Evolutionary conservation across 1,140 invertebrate species (phyloP), one percentile per base, ranked within the genome.

Genomic region (Pseudomyrmex sp.): DNA sequence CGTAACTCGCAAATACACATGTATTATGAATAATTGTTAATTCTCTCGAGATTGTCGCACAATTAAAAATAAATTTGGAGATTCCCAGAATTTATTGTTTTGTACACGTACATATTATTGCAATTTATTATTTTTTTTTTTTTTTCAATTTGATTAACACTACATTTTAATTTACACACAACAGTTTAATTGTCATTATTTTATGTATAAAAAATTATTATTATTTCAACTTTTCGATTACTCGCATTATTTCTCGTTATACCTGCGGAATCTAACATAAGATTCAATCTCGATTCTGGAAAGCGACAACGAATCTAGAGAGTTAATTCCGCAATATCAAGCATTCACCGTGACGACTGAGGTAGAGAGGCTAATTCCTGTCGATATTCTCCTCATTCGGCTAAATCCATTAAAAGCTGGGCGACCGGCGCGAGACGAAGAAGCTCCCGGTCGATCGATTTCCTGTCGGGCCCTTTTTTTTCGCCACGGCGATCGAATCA

Each of bases 281-380:
- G 65, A 70, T 79, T 79, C 44, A 79, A 79, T 79, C 65, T 79
- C 52, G 44, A n/a, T 1, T 63, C 15, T 44, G 65, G 59, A 80
- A 80, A 80, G 20, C 46, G 61, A 76, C 61, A 12, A 15, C 20
- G 12, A 48, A 50, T 3, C 35, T 66, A 12, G 65, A n/a, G 54
- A n/a, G 54, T 72, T 80, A 80, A 80, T 80, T 80, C 54, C 26
- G 23, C 44, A 72, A 70, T 58, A 80, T 80, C 76, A 61, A 20
- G 76, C 66, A 70, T 80, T 80, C 76, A 80, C 8, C 15, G 44
- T 70, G 54, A 26, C 20, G 76, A n/a, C 56, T 18, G 35, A 35
- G 23, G 44, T 72, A 26, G 35, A 59, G 54, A 80, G 66, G 54
- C 76, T 79, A 79, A 79, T 80, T 80, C 23, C 54, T 80, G 66